Percentiles rank a stretch among this genome's conserved stretches.
phyloP scores from a whole-genome alignment of 2,113 vertebrate genomes.

The Clinocottus analis region DNA sequence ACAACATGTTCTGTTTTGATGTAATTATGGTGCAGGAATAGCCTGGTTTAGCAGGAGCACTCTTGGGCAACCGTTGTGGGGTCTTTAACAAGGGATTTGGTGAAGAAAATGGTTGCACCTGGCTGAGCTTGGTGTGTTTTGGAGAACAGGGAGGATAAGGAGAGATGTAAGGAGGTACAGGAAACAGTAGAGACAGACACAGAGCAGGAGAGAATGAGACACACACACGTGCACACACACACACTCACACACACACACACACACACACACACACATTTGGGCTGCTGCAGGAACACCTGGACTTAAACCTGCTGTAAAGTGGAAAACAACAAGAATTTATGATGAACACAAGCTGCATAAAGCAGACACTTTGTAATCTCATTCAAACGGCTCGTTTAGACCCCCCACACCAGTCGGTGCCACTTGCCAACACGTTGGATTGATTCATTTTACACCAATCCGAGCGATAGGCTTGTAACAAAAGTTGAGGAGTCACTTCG shows the following conservation, averaged over 20 bases:
- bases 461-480: conserved; percentile 52
- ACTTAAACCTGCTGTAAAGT: conserved; percentile 64
- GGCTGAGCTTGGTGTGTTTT: conserved; percentile 51
- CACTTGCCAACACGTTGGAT: conserved; percentile 62
- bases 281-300: conserved; percentile 71
- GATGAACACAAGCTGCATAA: conserved; percentile 48
- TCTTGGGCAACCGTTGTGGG: conserved; percentile 69
- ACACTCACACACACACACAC: conserved; percentile 4
- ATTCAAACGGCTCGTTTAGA: conserved; percentile 59
- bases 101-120: conserved; percentile 75
- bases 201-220: conserved; percentile 23
- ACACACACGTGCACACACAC: conserved; percentile 4
- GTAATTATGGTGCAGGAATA: conserved; percentile 78
- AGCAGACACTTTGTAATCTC: conserved; percentile 57
- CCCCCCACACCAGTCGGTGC: conserved; percentile 30
- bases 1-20: conserved; percentile 80
- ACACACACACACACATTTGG: background rate
- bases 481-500: conserved; percentile 32
- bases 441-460: conserved; percentile 58
- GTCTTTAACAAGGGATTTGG: conserved; percentile 73
- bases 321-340: conserved; percentile 60
- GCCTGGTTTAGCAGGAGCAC: conserved; percentile 69
- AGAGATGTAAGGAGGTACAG: conserved; percentile 18
- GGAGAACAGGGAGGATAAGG: conserved; percentile 25
- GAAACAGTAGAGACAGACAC: conserved; percentile 20